Evolutionary conservation across 1,140 invertebrate genomes (phyloP), one percentile per base, ranked within the genome.

Genomic region (Lerema accius): DNA sequence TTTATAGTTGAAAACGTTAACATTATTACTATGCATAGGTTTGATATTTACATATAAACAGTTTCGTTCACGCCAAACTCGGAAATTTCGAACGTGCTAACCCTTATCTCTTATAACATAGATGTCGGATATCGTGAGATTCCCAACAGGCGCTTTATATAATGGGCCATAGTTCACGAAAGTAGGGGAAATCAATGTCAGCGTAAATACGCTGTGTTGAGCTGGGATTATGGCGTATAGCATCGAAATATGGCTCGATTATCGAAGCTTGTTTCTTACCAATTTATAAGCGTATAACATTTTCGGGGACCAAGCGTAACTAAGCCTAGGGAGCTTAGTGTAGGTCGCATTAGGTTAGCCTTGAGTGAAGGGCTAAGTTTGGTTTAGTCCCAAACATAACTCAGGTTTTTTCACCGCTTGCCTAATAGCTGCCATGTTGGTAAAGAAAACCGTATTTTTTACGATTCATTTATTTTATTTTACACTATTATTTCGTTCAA

Each of bases 181-280:
- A 37, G 35, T 37, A 37, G 35, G 35, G 35, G 35, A 37, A 37
- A 37, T 37, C 35, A 37, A 37, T 37, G 35, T 37, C n/a, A 37
- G 35, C 35, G 10, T 37, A 37, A 37, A 37, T 37, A 11, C 35
- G 35, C 35, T 4, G 11, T 11, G 35, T 37, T 37, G n/a, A 11
- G 35, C n/a, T 4, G 0, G 7, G 35, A 37, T 37, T 37, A 37
- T 37, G n/a, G n/a, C n/a, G n/a, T n/a, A n/a, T n/a, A n/a, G 11
- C 10, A 37, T n/a, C 35, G n/a, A 37, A 32, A 37, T 37, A 37
- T 37, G n/a, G 1, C 35, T n/a, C 9, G 28, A 11, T 11, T 37
- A 37, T 37, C 35, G n/a, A 11, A 11, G n/a, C 35, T 37, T 9
- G 28, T 32, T 7, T 32, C 28, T 32, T 4, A 32, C 9, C 3